phyloP scores from a whole-genome alignment of 2,888 invertebrate species.

The Oeneis ivallda region DNA sequence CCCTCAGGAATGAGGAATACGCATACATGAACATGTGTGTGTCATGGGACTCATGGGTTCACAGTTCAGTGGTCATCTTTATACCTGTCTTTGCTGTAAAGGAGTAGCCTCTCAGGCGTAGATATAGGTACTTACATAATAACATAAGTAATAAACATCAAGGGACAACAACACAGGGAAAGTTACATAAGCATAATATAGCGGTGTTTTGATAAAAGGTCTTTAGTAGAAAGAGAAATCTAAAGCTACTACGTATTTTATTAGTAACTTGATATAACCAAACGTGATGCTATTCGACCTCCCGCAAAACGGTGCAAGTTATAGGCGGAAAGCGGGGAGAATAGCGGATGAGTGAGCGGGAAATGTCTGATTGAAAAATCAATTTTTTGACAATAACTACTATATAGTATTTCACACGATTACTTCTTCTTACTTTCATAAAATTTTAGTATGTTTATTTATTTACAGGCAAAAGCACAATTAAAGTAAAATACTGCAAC shows the following conservation, averaged over 20 bases:
- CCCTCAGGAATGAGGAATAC: too few species aligned
- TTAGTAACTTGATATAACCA: conserved; percentile 60
- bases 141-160: conserved; percentile 5
- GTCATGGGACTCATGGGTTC: background rate
- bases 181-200: conserved; percentile 19
- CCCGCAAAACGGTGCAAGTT: conserved; percentile 25
- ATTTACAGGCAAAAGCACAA: too few species aligned
- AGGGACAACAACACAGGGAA: too few species aligned
- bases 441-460: too few species aligned
- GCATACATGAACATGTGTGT: too few species aligned
- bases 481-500: too few species aligned
- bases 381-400: too few species aligned
- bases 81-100: background rate
- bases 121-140: background rate
- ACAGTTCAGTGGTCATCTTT: background rate
- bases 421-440: background rate
- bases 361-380: background rate
- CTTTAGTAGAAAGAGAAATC: conserved; percentile 62
- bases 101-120: too few species aligned
- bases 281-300: conserved; percentile 56
- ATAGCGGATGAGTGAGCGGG: background rate
- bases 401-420: background rate
- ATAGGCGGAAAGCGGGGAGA: conserved; percentile 15
- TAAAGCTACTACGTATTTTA: conserved; percentile 47
- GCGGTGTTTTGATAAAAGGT: conserved; percentile 25